Percentiles rank a stretch among this genome's conserved stretches.
These are phyloP conservation scores for Platorchestia sp. DNA, from an alignment of 1,140 invertebrate species.

Conservation along the genomic window DNA sequence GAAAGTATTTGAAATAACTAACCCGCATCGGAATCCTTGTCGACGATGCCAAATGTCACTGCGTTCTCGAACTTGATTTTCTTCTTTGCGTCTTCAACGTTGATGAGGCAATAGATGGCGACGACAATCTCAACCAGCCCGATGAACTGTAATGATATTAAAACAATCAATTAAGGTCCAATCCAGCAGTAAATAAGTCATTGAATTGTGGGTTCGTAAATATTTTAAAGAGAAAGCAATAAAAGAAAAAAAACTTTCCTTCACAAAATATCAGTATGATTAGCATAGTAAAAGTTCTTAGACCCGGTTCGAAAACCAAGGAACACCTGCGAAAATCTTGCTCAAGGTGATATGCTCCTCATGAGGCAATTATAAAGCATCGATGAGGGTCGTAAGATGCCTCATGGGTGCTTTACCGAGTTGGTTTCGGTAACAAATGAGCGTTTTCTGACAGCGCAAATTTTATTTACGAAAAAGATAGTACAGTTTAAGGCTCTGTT, in stretches of 20 bases:
- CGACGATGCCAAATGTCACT: constrained; percentile 64
- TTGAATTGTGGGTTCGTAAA: not conserved
- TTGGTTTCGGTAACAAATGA: not conserved
- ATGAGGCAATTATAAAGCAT: too few species aligned
- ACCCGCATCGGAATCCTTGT: constrained; percentile 66
- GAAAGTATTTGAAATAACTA: not conserved
- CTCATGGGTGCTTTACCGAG: not conserved
- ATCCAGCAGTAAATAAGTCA: not conserved
- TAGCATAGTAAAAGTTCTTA: not conserved
- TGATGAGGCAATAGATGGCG: constrained; percentile 66
- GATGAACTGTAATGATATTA: constrained; percentile 60
- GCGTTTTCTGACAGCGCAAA: not conserved
- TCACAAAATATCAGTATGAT: not conserved
- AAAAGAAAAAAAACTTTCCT: not conserved
- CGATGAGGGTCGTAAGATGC: not conserved
- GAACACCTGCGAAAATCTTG: not conserved
- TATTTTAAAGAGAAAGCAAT: not conserved
- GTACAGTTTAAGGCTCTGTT: too few species aligned
- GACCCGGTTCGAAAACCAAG: not conserved
- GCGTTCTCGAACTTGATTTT: constrained; percentile 67
- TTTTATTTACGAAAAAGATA: not conserved
- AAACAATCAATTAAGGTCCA: not conserved
- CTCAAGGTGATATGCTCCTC: not conserved
- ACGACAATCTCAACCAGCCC: constrained; percentile 63
- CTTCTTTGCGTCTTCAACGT: constrained; percentile 64